These are phyloP conservation scores for Chondrilla cf. caribensis DNA, from an alignment of 37 sponge, comb jelly and placozoan genomes.

Conservation along the genomic window DNA sequence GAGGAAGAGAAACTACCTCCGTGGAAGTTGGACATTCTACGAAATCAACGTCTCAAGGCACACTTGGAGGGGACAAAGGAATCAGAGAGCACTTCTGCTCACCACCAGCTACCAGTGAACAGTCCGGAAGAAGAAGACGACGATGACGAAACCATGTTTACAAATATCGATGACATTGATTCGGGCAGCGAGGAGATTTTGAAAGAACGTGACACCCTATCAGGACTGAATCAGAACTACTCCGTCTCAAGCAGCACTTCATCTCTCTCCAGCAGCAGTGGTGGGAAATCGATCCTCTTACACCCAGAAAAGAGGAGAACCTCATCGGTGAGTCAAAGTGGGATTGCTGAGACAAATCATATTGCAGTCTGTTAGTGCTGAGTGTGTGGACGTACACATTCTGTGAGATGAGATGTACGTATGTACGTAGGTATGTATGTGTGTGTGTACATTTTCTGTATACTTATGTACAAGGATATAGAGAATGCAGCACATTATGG, in stretches of 20 bases:
- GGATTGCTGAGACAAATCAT: too few relatives aligned
- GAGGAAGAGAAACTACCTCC: conserved; percentile 14
- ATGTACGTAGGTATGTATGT: too few relatives aligned
- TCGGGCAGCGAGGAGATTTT: not conserved
- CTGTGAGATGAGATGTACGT: too few relatives aligned
- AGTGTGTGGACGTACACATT: too few relatives aligned
- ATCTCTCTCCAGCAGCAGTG: not conserved
- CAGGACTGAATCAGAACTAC: not conserved
- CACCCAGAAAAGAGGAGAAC: not conserved
- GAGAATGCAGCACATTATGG: too few relatives aligned
- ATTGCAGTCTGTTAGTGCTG: too few relatives aligned
- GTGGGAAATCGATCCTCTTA: not conserved
- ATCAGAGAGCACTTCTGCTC: not conserved
- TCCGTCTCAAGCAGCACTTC: not conserved
- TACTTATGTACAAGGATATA: too few relatives aligned
- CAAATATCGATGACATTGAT: conserved; percentile 21
- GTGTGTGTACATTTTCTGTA: too few relatives aligned
- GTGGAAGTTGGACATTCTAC: conserved; percentile 18
- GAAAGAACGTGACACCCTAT: not conserved
- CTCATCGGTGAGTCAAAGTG: conserved; percentile 9
- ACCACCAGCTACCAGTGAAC: not conserved
- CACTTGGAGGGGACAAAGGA: not conserved
- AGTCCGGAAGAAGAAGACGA: not conserved
- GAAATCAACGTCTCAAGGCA: conserved; percentile 1
- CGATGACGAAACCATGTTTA: conserved; percentile 23